These are phyloP conservation scores for Bombus ignitus DNA, from an alignment of 1,140 invertebrate genomes.

Conservation along the genomic window DNA sequence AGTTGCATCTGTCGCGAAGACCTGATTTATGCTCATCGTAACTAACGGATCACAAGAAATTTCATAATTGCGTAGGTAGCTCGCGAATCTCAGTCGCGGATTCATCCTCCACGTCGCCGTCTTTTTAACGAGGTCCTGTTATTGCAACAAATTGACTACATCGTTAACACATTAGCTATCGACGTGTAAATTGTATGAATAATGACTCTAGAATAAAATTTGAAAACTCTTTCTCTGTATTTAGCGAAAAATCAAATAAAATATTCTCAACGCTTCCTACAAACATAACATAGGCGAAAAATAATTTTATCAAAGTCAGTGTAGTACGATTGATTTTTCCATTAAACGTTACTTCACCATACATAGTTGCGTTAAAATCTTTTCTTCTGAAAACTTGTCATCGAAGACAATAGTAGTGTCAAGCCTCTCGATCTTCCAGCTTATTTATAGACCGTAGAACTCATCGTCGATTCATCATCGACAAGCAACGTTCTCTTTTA, in stretches of 20 bases:
- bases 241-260: background rate
- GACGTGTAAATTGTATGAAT: background rate
- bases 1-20: slow-evolving; percentile 51
- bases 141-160: background rate
- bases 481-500: background rate
- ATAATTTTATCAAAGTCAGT: no score
- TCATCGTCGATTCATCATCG: background rate
- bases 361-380: no score
- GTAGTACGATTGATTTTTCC: no score
- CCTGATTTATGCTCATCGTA: slow-evolving; percentile 59
- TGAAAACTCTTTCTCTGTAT: no score
- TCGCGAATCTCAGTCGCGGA: slow-evolving; percentile 35
- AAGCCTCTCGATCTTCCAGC: background rate
- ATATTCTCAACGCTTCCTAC: background rate
- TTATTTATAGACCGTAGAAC: background rate
- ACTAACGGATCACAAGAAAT: slow-evolving; percentile 60
- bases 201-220: background rate
- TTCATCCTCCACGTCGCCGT: background rate
- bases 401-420: background rate
- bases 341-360: no score
- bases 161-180: background rate
- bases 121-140: background rate
- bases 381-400: no score
- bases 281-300: no score
- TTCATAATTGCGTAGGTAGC: slow-evolving; percentile 59